Base-by-base conservation (phyloP, 2,797 vertebrate species). In the Sarcoramphus papa region DNA sequence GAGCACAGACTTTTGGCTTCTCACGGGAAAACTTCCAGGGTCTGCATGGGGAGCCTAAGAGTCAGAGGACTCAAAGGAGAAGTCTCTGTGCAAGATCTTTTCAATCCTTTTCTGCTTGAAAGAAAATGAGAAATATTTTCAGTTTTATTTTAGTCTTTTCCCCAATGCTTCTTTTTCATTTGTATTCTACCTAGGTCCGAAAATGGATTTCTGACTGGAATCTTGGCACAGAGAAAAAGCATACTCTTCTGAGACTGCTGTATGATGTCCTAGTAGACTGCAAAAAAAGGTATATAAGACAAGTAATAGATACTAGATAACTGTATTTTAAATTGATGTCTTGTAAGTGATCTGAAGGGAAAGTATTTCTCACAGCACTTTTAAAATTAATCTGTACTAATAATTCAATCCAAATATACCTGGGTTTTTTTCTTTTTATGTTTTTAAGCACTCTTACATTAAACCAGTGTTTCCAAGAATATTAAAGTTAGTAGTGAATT, bases 181-280 rank as follows among this genome's bases (percentile, higher is more conserved):
- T 21, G 2, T 47, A 5, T 95, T 92, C 31, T 33, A 0, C 25
- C 2, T 95, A 99, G 99, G 99, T 99, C 68, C 98, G 99, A 81
- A 99, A 99, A 96, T 99, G 99, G 99, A 99, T 99, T 97, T 95
- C 98, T 45, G 99, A 99, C 97, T 99, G 99, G 99, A 99, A 99
- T 93, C 98, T 99, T 19, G 98, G 96, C 95, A 99, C 98, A 88
- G 99, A 99, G 91, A 99, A 99, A 97, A 99, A 99, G 75, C 99
- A 99, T 81, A 99, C 97, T 40, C 98, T 99, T 41, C 97, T 99
- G 95, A 98, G 99, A 92, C 98, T 99, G 81, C 99, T 99, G 30
- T 99, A 99, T 95, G 99, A 99, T 93, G 99, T 99, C 7, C 97
- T 99, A 56, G 99, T 99, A 73, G 99, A 99, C 97, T 99, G 99